Evolutionary conservation across 2,888 invertebrate genomes (phyloP).

Genomic region (Pterostichus madidus): DNA sequence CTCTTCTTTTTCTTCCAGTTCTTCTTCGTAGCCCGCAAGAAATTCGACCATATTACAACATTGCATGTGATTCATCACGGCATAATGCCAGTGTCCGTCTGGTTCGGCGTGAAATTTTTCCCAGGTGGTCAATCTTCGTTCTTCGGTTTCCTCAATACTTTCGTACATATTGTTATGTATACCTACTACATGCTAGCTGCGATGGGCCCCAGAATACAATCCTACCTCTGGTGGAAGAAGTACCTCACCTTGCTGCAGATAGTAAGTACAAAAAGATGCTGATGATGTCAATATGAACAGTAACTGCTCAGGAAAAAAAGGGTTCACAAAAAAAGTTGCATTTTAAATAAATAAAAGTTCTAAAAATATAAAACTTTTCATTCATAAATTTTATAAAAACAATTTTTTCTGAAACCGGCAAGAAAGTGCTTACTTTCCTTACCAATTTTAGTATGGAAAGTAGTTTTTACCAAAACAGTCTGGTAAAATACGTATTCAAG

Average conservation of each 20-base stretch:
- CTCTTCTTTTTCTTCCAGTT: constrained; percentile 76
- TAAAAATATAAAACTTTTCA: too few relatives aligned
- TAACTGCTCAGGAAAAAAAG: too few relatives aligned
- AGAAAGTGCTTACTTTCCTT: too few relatives aligned
- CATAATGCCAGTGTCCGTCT: constrained; percentile 96
- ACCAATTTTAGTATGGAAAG: too few relatives aligned
- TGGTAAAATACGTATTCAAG: too few relatives aligned
- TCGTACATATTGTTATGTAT: constrained; percentile 97
- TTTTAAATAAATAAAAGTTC: too few relatives aligned
- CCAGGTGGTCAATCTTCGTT: constrained; percentile 95
- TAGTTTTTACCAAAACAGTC: too few relatives aligned
- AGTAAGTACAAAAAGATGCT: constrained; percentile 78
- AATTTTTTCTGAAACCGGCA: too few relatives aligned
- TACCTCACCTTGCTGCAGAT: constrained; percentile 95
- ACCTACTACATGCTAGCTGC: constrained; percentile 94
- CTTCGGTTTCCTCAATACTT: constrained; percentile 95
- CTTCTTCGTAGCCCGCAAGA: constrained; percentile 97
- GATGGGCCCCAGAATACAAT: constrained; percentile 91
- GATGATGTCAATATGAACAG: too few relatives aligned
- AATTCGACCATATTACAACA: constrained; percentile 95
- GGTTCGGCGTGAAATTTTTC: constrained; percentile 82
- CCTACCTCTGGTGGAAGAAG: constrained; percentile 97
- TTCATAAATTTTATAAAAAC: too few relatives aligned
- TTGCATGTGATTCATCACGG: constrained; percentile 98
- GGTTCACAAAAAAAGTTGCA: neutral